Evolutionary conservation across 2,888 invertebrate genomes (phyloP).

Genomic region (Choristoneura rosaceana): DNA sequence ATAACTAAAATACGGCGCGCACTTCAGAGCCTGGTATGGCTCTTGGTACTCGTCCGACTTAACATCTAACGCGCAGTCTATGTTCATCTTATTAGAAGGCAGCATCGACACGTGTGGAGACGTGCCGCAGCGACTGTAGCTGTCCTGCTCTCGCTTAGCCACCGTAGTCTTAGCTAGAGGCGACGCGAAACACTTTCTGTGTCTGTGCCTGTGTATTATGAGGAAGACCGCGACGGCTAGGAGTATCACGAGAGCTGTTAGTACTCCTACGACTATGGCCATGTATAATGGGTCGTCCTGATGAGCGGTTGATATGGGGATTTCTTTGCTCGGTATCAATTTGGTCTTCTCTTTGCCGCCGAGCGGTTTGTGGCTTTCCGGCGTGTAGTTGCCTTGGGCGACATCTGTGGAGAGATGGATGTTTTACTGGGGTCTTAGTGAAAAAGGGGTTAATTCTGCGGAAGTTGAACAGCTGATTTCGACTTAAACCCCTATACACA

Average conservation of each 20-base stretch:
- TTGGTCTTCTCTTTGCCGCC: conserved; percentile 79
- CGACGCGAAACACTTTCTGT: conserved; percentile 90
- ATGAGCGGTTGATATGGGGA: conserved; percentile 88
- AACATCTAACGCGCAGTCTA: conserved; percentile 86
- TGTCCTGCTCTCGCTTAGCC: conserved; percentile 82
- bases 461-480: no score
- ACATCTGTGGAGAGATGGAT: conserved; percentile 73
- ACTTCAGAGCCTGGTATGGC: conserved; percentile 91
- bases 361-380: conserved; percentile 86
- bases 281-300: conserved; percentile 90
- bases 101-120: conserved; percentile 79
- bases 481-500: no score
- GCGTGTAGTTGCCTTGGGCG: conserved; percentile 90
- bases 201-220: conserved; percentile 89
- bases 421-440: not conserved
- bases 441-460: no score
- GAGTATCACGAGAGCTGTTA: conserved; percentile 90
- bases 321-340: conserved; percentile 81
- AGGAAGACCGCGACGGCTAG: conserved; percentile 90
- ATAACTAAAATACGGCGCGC: conserved; percentile 91
- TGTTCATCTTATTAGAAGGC: conserved; percentile 82
- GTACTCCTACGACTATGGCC: conserved; percentile 91
- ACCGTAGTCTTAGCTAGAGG: conserved; percentile 84
- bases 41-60: conserved; percentile 92
- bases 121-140: conserved; percentile 82